A percentile compares a stretch with the other conserved stretches of the same genome.
Conservation (phyloP, 2,888 invertebrate species). For the Leptopilina myrica region DNA sequence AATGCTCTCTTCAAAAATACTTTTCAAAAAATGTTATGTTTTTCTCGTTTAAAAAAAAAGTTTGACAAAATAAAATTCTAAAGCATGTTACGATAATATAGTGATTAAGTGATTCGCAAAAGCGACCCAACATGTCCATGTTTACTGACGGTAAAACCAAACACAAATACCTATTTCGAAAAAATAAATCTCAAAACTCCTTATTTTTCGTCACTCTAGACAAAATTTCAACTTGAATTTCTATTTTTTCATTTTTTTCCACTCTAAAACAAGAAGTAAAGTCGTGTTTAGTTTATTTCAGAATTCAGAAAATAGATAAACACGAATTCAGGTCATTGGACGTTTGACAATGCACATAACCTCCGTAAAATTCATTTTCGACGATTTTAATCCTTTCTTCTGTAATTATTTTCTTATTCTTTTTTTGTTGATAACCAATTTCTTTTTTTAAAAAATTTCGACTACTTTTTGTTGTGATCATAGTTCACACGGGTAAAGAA, state of each 20-base stretch:
- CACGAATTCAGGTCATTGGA: constrained; percentile 1
- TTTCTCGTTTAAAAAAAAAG: background rate
- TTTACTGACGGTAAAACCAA: constrained; percentile 32
- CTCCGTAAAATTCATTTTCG: background rate
- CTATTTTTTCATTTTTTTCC: background rate
- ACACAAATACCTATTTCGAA: background rate
- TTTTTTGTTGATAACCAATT: background rate
- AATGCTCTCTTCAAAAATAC: constrained; percentile 22
- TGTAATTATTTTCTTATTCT: background rate
- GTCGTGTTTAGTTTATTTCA: background rate
- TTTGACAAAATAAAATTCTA: background rate
- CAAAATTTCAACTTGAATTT: no score
- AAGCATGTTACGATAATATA: constrained; percentile 16
- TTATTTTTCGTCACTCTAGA: background rate
- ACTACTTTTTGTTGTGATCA: no score
- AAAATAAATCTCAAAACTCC: background rate
- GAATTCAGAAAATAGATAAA: background rate
- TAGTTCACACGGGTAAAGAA: no score
- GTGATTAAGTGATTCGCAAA: constrained; percentile 9
- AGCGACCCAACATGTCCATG: constrained; percentile 37
- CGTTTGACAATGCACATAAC: constrained; percentile 12
- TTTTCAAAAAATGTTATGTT: background rate
- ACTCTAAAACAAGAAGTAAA: background rate
- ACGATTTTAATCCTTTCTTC: background rate
- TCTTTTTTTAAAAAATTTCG: no score